Percentiles rank a stretch among this genome's conserved stretches.
Evolutionary conservation across 2,888 invertebrate species (phyloP).

Genomic region (Podabrus alpinus): DNA sequence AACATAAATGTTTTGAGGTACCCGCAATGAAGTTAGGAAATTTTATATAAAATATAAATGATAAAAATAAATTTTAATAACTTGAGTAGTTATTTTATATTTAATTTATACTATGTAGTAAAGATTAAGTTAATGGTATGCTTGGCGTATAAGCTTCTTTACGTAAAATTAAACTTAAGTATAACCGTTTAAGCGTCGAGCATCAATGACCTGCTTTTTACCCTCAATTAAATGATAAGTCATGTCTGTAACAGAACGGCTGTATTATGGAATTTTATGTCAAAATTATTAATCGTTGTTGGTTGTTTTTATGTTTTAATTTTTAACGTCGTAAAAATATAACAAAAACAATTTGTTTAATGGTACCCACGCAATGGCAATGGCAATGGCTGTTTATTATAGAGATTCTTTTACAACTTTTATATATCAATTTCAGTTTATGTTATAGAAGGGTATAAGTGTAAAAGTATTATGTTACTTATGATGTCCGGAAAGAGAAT

Average conservation of each 20-base stretch:
- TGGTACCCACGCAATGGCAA: neutral
- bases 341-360: neutral
- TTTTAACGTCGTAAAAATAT: neutral
- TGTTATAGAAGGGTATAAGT: slow-evolving; percentile 16
- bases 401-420: slow-evolving; percentile 7
- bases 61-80: neutral
- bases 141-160: slow-evolving; percentile 16
- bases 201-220: slow-evolving; percentile 9
- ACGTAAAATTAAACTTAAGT: slow-evolving; percentile 16
- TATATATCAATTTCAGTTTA: slow-evolving; percentile 6
- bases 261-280: slow-evolving; percentile 19
- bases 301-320: slow-evolving; percentile 4
- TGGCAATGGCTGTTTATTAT: slow-evolving; percentile 7
- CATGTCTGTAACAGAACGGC: slow-evolving; percentile 17
- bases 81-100: slow-evolving; percentile 11
- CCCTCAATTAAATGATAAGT: slow-evolving; percentile 17
- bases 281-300: slow-evolving; percentile 15
- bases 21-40: neutral
- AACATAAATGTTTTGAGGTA: neutral
- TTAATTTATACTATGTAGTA: slow-evolving; percentile 9
- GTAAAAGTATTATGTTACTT: slow-evolving; percentile 26
- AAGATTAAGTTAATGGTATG: slow-evolving; percentile 15
- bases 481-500: slow-evolving; percentile 15
- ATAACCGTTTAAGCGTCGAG: slow-evolving; percentile 19
- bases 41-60: neutral